phyloP scores from a whole-genome alignment of 2,797 vertebrate species.

The Enteromius radiatus region DNA sequence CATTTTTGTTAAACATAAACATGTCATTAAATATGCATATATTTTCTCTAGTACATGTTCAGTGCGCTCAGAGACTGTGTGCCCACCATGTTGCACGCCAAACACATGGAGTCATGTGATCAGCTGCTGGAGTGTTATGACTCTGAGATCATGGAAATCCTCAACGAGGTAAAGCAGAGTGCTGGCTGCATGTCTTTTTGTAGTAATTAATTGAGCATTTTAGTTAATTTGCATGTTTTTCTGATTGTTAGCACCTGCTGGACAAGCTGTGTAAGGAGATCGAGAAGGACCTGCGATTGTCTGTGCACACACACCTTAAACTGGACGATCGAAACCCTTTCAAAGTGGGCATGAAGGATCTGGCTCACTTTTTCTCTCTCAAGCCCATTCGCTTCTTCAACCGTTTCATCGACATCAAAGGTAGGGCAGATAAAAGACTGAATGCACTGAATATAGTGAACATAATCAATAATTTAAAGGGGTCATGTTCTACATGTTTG shows the following conservation, averaged over 20 bases:
- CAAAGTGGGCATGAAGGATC: constrained; percentile 96
- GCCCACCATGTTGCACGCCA: constrained; percentile 89
- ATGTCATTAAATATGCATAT: constrained; percentile 1
- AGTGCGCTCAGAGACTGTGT: constrained; percentile 94
- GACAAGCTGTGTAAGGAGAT: constrained; percentile 98
- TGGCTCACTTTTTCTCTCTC: constrained; percentile 95
- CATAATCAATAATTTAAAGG: neutral
- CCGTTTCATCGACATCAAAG: constrained; percentile 97
- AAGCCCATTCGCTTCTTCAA: constrained; percentile 97
- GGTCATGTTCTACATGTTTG: neutral
- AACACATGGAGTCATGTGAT: constrained; percentile 91
- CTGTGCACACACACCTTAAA: constrained; percentile 96
- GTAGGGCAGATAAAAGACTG: constrained; percentile 67
- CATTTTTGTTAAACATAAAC: neutral
- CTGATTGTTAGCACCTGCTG: constrained; percentile 84
- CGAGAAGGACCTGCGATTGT: constrained; percentile 96
- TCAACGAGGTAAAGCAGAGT: constrained; percentile 86
- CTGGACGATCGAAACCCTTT: constrained; percentile 98
- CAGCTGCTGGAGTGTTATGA: constrained; percentile 91
- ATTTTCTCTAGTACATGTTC: constrained; percentile 90
- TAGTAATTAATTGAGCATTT: neutral
- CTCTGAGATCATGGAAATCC: constrained; percentile 93
- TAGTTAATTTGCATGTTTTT: neutral
- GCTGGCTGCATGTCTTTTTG: neutral
- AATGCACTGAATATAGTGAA: neutral